Evolutionary conservation across 2,888 invertebrate species (phyloP), one percentile per base, ranked within the genome.

Genomic region (Bombylius major): DNA sequence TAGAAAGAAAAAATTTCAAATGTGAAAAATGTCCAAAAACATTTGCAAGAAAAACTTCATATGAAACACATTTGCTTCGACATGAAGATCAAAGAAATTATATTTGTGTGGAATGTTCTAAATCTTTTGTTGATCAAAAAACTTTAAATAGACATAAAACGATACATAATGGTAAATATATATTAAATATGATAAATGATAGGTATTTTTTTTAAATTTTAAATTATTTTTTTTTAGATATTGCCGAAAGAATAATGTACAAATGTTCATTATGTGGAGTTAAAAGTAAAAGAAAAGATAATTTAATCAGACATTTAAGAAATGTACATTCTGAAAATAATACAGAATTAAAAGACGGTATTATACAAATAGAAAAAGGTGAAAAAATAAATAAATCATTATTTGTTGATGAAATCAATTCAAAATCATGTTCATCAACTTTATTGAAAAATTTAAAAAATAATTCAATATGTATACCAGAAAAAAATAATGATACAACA

Each of bases 211-310:
- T 48, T 48, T 12, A 13, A 50, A 44, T n/a, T 33, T 51, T 14
- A 32, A 33, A 55, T 32, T 58, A 59, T 65, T 54, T 56, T 73
- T 11, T 45, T 53, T 14, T 51, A 36, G 56, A 56, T 44, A 54
- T 47, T 71, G 53, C 67, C 86, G 87, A 82, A 66, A 77, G 77
- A 5, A 82, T 84, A 64, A 83, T 82, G 5, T 89, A 81, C 66
- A 80, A 80, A 31, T 90, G 90, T 68, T 78, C 78, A 59, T 77
- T 83, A 34, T 90, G 90, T 70, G 78, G 79, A 45, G 82, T 83
- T 9, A 79, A 79, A 47, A 89, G 89, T 67, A 76, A 84, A 49
- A 77, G 90, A 58, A 87, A 85, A 67, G 90, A 90, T 69, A 90
- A 89, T 68, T 76, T 89, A 58, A 80, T 82, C 58, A 78, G 89